Evolutionary conservation across 2,888 invertebrate species (phyloP), one percentile per base, ranked within the genome.

Genomic region (Linnaemya tessellans): DNA sequence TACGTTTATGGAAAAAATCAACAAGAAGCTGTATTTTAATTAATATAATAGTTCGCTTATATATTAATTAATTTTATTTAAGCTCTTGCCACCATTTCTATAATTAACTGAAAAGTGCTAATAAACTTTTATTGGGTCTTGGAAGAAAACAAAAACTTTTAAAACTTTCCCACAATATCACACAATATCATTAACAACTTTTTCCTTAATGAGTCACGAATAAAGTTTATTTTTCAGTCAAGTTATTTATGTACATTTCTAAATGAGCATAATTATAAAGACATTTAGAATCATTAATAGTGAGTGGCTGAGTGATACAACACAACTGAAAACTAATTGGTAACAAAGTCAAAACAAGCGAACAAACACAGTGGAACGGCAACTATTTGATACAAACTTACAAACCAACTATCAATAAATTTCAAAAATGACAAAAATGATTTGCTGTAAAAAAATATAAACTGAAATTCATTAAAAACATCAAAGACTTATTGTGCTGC

Each of bases 401-500:
- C 18, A 60, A 60, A 38, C 3, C 38, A 43, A 41, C 38, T n/a
- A n/a, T 1, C 9, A 30, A 49, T 62, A 81, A 78, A 62, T 75
- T 75, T 84, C 70, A 71, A 80, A 70, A 56, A 35, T 0, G n/a
- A 41, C 10, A 38, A 67, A 15, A 73, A 30, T 20, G 20, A 35
- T 18, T 49, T 35, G 46, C 35, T 30, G n/a, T 4, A 30, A 60
- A 35, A 78, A 51, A 41, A 64, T 62, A 68, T 49, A 75, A 73
- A 75, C 64, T 51, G n/a, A 54, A 68, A 70, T 60, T 65, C 51
- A 58, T 58, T 83, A 41, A 64, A 70, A 71, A 80, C 73, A 70
- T 71, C 77, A 84, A 67, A 79, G 68, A 73, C 67, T 73, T 77
- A 77, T 84, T 49, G 68, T 65, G 80, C 65, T 84, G 80, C 71